Conservation (phyloP, 1,140 invertebrate species). For the Trypoxylus dichotomus region DNA sequence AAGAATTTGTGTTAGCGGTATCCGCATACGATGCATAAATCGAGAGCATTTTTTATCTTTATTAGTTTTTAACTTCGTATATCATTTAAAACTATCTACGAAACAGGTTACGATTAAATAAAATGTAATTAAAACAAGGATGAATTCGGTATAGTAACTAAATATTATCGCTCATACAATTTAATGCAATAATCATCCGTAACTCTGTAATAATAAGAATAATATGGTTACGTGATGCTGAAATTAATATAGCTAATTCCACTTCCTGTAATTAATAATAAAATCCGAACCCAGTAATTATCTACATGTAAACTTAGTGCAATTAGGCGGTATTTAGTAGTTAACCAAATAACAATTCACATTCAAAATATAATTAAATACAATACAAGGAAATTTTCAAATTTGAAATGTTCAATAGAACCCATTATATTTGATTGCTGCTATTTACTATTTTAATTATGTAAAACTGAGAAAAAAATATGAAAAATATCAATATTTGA, state of each 20-base stretch:
- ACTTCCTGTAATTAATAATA: not conserved
- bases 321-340: too few species aligned
- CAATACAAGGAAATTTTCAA: too few species aligned
- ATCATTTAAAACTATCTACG: not conserved
- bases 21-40: not conserved
- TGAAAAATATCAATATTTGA: too few species aligned
- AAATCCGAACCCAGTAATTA: too few species aligned
- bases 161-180: not conserved
- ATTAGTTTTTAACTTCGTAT: not conserved
- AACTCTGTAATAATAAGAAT: not conserved
- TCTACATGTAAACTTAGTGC: too few species aligned
- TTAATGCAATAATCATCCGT: not conserved
- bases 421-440: too few species aligned
- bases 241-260: not conserved
- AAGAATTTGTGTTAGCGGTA: not conserved
- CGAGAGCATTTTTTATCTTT: not conserved
- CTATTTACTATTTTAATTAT: too few species aligned
- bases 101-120: not conserved
- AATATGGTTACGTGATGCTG: not conserved
- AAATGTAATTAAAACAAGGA: not conserved
- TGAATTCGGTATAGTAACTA: not conserved
- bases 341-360: too few species aligned
- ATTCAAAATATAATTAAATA: too few species aligned
- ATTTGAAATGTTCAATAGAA: too few species aligned
- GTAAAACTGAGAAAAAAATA: too few species aligned